Evolutionary conservation across 1,140 invertebrate species (phyloP), one percentile per base, ranked within the genome.

Genomic region (Oreohelix idahoensis): DNA sequence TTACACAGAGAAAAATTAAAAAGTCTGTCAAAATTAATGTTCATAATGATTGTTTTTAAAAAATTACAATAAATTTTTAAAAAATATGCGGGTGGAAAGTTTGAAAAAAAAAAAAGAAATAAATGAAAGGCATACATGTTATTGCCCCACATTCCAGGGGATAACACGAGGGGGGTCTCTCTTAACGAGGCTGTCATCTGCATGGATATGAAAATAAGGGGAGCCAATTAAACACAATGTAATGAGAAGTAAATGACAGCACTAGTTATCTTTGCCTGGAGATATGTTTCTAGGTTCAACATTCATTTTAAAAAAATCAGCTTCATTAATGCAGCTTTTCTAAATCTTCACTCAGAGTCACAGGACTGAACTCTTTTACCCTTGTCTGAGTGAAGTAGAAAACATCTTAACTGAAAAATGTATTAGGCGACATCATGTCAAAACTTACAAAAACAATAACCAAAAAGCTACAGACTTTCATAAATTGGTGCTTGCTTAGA

Each of bases 101-200:
- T 76, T 29, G 36, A 76, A 49, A n/a, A 76, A 79, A 79, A 79
- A 79, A 79, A 79, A 77, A 79, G 63, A 79, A 79, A 79, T 53
- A 79, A 79, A 2, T 39, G 77, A 79, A 79, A 79, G 58, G 77
- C 77, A 79, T 79, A 79, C 77, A 79, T 53, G 38, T 32, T 66
- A 79, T 35, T 29, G 76, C 51, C 76, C 51, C 51, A 58, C 26
- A 58, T 23, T 58, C 53, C 53, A 15, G 53, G 53, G 26, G 53
- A 58, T 58, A 15, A 58, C 10, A 5, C 5, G 5, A 58, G 23
- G 2, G 53, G 15, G 38, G 39, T 74, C 71, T 42, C 45, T 39
- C 38, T 36, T 35, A 8, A 38, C 2, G 23, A 69, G 8, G 38
- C 77, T 42, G 51, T 42, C 77, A 79, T 79, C 77, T 79, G 77